Evolutionary conservation across 2,888 invertebrate genomes (phyloP), one percentile per base, ranked within the genome.

Genomic region (Leistus spinibarbis): DNA sequence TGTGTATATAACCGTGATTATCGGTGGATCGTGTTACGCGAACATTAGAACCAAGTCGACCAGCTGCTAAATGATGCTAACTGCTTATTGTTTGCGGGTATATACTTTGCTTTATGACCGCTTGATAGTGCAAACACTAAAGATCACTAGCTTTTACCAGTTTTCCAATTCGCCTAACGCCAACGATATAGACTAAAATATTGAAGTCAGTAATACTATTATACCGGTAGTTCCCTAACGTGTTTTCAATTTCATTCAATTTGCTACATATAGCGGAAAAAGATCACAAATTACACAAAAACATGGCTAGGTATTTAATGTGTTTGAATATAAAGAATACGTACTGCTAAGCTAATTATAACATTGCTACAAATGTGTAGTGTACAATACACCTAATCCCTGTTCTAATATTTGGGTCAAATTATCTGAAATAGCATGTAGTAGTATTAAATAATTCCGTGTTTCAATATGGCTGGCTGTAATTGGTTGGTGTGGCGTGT

Each of bases 1-100:
- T 63, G 71, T 79, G 76, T 75, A 78, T 76, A 78, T 77, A 76
- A 78, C 79, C 76, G 76, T 79, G 81, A 80, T 81, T 80, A 80
- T 80, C 79, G 78, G 76, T 76, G 77, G 78, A 80, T 80, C 80
- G 80, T 80, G 80, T 78, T 78, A 77, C 78, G 77, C 79, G 79
- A 79, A 80, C 79, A 80, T 80, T 79, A 81, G 80, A 76, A 76
- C 76, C 77, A 72, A 76, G 78, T 76, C 40, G 57, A 24, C 17
- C 66, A 40, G 24, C 69, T 23, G 60, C 78, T 78, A 76, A 77
- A 77, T 75, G 77, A 77, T 78, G 78, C 76, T 78, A 79, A 79
- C 77, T 78, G 79, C 76, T 78, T 78, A 80, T 80, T 80, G 81
- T 81, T 81, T 80, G 79, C 79, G 78, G 56, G 54, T n/a, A 9